Evolutionary conservation across 2,113 vertebrate genomes (phyloP).

Genomic region (Rhea pennata): DNA sequence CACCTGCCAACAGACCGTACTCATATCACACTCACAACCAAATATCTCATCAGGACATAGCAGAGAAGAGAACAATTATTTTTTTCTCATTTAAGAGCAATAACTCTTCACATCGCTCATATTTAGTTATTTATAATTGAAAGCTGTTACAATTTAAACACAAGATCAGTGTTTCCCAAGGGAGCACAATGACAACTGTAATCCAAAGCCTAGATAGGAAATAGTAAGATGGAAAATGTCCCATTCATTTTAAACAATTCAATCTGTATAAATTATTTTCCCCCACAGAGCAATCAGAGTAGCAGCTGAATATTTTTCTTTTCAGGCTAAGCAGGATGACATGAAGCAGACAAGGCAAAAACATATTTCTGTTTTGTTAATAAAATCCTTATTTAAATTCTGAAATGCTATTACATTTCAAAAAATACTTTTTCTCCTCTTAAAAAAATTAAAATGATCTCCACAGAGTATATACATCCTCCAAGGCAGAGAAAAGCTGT

Average conservation of each 20-base stretch:
- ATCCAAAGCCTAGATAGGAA: not conserved
- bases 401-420: slow-evolving; percentile 15
- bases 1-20: not conserved
- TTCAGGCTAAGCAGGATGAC: not conserved
- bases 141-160: slow-evolving; percentile 28
- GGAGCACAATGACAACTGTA: not conserved
- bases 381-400: slow-evolving; percentile 16
- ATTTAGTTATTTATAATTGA: slow-evolving; percentile 44
- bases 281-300: slow-evolving; percentile 8
- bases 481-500: slow-evolving; percentile 14
- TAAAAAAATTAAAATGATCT: slow-evolving; percentile 13
- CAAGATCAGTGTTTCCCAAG: not conserved
- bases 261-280: slow-evolving; percentile 46
- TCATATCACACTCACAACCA: not conserved
- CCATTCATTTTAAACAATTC: slow-evolving; percentile 29
- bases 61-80: not conserved
- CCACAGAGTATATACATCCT: slow-evolving; percentile 20
- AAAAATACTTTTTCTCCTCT: slow-evolving; percentile 6
- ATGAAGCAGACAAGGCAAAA: slow-evolving; percentile 18
- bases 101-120: not conserved
- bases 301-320: slow-evolving; percentile 13
- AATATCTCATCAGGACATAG: not conserved
- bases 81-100: slow-evolving; percentile 21
- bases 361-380: slow-evolving; percentile 25
- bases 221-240: not conserved